Conservation (phyloP, 2,113 vertebrate species). For the Centrocercus urophasianus region DNA sequence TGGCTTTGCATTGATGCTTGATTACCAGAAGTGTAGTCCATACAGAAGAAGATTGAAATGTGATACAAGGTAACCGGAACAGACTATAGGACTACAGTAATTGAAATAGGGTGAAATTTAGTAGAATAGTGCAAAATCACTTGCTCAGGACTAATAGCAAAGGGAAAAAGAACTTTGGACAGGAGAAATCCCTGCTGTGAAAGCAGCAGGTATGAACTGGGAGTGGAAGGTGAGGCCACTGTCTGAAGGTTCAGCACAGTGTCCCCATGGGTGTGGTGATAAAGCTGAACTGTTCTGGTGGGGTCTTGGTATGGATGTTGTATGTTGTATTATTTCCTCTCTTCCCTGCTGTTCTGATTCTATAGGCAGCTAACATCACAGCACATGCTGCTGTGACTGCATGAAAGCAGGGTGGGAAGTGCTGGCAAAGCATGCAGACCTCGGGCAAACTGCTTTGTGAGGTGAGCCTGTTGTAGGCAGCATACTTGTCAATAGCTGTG, state of each 20-base stretch:
- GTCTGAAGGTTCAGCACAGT: neutral
- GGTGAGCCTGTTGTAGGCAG: neutral
- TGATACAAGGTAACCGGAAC: neutral
- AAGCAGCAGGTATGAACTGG: neutral
- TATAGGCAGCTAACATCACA: neutral
- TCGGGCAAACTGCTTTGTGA: neutral
- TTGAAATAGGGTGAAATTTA: neutral
- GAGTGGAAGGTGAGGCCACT: neutral
- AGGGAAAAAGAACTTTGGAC: neutral
- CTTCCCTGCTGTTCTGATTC: neutral
- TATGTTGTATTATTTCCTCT: neutral
- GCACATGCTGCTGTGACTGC: neutral
- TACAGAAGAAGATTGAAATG: neutral
- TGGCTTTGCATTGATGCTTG: neutral
- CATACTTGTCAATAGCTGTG: neutral
- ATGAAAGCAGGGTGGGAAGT: neutral
- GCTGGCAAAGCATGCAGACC: neutral
- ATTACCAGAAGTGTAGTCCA: fast-evolving
- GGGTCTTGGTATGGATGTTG: neutral
- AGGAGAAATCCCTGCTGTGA: neutral
- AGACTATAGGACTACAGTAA: neutral
- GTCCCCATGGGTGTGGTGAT: neutral
- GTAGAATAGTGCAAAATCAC: neutral
- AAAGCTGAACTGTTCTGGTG: neutral
- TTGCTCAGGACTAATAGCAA: neutral